A percentile compares a stretch with the other conserved stretches of the same genome.
phyloP scores from a whole-genome alignment of 2,113 vertebrate genomes.

The Parotia lawesii region DNA sequence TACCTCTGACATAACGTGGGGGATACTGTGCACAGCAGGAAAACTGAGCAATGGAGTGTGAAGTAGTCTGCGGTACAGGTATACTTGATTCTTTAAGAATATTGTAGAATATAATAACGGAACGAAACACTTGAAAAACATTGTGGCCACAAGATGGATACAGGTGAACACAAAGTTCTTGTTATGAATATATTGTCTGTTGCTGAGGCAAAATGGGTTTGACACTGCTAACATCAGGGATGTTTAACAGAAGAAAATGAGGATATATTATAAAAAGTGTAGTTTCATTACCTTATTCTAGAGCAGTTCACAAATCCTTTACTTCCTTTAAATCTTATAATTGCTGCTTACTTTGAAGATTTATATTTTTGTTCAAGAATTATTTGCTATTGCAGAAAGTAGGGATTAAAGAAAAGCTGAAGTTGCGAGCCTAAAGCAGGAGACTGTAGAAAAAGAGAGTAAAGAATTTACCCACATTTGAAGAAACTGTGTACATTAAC shows the following conservation, averaged over 20 bases:
- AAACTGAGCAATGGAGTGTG: background rate
- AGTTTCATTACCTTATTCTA: background rate
- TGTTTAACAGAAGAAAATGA: background rate
- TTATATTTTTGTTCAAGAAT: background rate
- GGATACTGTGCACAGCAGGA: background rate
- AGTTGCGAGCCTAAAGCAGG: background rate
- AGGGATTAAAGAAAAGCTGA: background rate
- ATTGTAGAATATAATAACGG: background rate
- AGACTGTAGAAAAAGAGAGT: background rate
- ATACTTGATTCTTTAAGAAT: background rate
- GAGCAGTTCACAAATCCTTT: background rate
- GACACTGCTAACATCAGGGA: background rate
- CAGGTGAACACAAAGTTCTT: background rate
- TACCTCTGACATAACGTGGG: background rate
- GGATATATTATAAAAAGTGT: accelerated
- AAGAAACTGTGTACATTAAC: background rate
- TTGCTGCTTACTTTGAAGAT: background rate
- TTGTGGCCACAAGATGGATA: background rate
- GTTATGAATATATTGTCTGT: accelerated
- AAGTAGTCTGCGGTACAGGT: background rate
- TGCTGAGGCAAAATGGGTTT: background rate
- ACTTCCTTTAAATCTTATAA: background rate
- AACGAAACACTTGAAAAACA: background rate
- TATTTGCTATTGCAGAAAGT: background rate
- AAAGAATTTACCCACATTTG: background rate